Conservation (phyloP, 2,113 vertebrate genomes). For the Condylura cristata region DNA sequence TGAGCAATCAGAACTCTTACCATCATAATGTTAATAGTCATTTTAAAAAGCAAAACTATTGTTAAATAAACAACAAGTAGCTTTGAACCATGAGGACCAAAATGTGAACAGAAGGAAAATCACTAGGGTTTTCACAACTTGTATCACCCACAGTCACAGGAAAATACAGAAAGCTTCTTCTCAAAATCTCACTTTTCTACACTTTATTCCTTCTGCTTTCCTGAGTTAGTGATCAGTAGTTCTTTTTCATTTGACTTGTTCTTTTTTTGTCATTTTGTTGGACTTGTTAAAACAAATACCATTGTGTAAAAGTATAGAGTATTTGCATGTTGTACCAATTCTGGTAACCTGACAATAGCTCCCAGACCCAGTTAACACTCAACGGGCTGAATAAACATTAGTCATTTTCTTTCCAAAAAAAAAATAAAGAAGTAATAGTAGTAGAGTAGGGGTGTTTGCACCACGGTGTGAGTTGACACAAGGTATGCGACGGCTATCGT, state of each 20-base stretch:
- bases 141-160: neutral
- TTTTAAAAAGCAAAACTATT: neutral
- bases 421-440: no score
- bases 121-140: neutral
- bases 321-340: neutral
- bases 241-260: no score
- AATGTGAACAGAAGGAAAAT: neutral
- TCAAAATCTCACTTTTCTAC: neutral
- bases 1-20: neutral
- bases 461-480: no score
- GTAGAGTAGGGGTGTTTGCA: no score
- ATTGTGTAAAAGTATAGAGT: neutral
- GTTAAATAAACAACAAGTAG: neutral
- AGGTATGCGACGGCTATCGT: no score
- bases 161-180: neutral
- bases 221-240: neutral
- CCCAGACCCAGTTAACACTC: neutral
- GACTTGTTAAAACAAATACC: neutral
- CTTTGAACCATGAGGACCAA: conserved; percentile 14
- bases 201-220: neutral
- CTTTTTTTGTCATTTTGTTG: neutral
- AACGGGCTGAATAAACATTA: neutral
- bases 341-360: neutral
- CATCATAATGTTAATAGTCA: neutral
- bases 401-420: neutral